These are phyloP conservation scores for Eucera pruinosa DNA, from an alignment of 2,888 invertebrate genomes.

Conservation along the genomic window DNA sequence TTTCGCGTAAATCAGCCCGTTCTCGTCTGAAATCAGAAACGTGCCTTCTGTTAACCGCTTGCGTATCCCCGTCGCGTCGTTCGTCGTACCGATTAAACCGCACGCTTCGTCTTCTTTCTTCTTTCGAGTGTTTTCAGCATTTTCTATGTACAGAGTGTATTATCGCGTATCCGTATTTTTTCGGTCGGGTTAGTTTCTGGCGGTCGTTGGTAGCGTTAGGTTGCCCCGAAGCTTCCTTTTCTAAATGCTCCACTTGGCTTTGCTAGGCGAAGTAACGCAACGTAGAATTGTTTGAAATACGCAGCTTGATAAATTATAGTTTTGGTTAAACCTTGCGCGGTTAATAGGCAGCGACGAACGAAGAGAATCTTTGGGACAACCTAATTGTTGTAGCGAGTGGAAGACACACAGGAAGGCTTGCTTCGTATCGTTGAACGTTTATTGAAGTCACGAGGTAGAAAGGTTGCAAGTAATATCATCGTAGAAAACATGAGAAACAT, in stretches of 20 bases:
- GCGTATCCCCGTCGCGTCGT: too few species aligned
- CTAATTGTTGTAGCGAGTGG: neutral
- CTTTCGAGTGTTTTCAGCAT: neutral
- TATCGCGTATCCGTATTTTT: neutral
- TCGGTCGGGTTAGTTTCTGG: neutral
- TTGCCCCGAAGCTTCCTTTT: too few species aligned
- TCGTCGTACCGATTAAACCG: too few species aligned
- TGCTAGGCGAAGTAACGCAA: too few species aligned
- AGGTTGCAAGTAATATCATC: too few species aligned
- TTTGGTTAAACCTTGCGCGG: too few species aligned
- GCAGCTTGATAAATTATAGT: too few species aligned
- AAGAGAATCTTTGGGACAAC: neutral
- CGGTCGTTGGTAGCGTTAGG: too few species aligned
- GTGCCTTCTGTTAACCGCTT: conserved; percentile 14
- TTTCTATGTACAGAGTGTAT: conserved; percentile 13
- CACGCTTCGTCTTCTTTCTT: conserved; percentile 45
- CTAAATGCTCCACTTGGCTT: too few species aligned
- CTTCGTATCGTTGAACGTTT: neutral
- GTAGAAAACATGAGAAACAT: too few species aligned
- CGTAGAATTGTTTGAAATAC: too few species aligned
- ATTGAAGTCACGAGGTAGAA: neutral
- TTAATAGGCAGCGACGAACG: too few species aligned
- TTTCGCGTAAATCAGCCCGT: conserved; percentile 21
- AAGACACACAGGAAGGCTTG: neutral
- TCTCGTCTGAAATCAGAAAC: conserved; percentile 51